A percentile compares a stretch with the other conserved stretches of the same genome.
phyloP scores from a whole-genome alignment of 2,113 vertebrate genomes.

The Halichoeres trimaculatus region DNA sequence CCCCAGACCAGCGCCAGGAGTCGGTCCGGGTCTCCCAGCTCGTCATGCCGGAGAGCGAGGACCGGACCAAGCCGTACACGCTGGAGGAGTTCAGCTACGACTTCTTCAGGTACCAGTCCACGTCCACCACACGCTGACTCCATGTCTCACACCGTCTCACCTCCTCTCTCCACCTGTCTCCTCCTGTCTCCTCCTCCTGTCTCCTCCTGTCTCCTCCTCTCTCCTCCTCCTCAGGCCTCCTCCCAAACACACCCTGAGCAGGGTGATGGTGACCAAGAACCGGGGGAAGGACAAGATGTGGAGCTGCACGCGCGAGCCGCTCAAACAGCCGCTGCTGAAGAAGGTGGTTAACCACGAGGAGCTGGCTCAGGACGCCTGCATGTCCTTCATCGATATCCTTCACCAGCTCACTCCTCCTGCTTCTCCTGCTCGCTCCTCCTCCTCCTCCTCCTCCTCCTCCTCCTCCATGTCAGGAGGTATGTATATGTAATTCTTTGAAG shows the following conservation, averaged over 20 bases:
- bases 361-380: slow-evolving; percentile 94
- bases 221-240: slow-evolving; percentile 84
- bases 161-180: too few relatives aligned
- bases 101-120: slow-evolving; percentile 90
- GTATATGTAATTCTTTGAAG: too few relatives aligned
- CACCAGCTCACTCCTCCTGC: too few relatives aligned
- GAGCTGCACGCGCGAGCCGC: slow-evolving; percentile 95
- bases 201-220: too few relatives aligned
- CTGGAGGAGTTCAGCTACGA: slow-evolving; percentile 98
- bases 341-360: slow-evolving; percentile 94
- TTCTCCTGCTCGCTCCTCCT: too few relatives aligned
- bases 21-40: slow-evolving; percentile 88
- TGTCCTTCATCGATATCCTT: slow-evolving; percentile 97
- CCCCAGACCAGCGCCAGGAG: slow-evolving; percentile 94
- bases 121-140: too few relatives aligned
- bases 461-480: too few relatives aligned
- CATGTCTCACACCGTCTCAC: too few relatives aligned
- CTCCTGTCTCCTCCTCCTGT: too few relatives aligned
- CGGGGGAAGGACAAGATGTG: slow-evolving; percentile 95
- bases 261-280: slow-evolving; percentile 97
- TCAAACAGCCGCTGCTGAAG: slow-evolving; percentile 94
- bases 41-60: slow-evolving; percentile 85
- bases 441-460: too few relatives aligned
- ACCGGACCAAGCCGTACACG: slow-evolving; percentile 90
- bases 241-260: slow-evolving; percentile 96